Percentiles rank a stretch among this genome's conserved stretches.
These are phyloP conservation scores for Patella ulyssiponensis DNA, from an alignment of 2,888 invertebrate species.

Conservation along the genomic window DNA sequence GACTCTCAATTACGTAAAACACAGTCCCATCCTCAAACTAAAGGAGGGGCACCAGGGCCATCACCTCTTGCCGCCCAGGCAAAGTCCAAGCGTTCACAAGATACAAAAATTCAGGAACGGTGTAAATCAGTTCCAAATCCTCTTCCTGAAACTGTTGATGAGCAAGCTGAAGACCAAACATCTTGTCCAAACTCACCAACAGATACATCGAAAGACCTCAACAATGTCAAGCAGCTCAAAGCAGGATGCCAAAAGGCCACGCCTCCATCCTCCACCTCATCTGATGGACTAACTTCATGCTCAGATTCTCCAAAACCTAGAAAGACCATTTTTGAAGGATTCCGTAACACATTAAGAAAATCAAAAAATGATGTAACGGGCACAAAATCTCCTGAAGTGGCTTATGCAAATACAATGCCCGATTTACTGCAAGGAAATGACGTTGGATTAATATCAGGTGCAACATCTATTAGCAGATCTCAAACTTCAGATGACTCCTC, in stretches of 20 bases:
- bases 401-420: constrained; percentile 46
- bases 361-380: constrained; percentile 71
- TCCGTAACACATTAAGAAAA: constrained; percentile 77
- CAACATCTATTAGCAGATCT: constrained; percentile 35
- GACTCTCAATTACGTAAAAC: constrained; percentile 75
- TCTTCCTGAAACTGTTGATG: constrained; percentile 30
- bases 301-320: constrained; percentile 72
- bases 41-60: constrained; percentile 34
- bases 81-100: constrained; percentile 33
- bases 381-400: constrained; percentile 23
- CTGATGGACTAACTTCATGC: constrained; percentile 27
- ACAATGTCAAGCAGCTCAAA: constrained; percentile 18
- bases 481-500: constrained; percentile 40
- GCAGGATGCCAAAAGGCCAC: constrained; percentile 15
- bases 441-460: constrained; percentile 31
- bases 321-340: constrained; percentile 77
- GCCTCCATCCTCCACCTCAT: constrained; percentile 17
- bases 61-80: constrained; percentile 36
- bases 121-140: constrained; percentile 63
- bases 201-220: constrained; percentile 41
- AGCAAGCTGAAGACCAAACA: constrained; percentile 31
- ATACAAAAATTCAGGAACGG: constrained; percentile 51
- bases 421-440: constrained; percentile 44
- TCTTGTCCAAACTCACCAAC: constrained; percentile 58
- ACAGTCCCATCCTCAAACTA: constrained; percentile 72